Conservation (phyloP, 2,797 vertebrate genomes). For the Hephaestus fuliginosus region DNA sequence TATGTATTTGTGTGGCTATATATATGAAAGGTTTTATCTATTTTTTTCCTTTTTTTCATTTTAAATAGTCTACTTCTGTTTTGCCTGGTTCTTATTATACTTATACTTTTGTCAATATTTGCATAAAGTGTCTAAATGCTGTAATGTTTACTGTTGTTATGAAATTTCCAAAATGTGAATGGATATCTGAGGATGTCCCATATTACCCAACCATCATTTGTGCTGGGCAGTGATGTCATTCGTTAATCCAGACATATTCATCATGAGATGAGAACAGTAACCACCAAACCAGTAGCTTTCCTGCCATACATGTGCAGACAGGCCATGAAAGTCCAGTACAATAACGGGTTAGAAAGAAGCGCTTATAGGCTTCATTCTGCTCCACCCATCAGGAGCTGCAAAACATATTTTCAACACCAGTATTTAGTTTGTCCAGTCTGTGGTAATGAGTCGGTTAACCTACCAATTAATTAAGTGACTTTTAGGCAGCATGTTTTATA, state of each 20-base stretch:
- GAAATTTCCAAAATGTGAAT: background rate
- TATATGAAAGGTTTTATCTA: too few species aligned
- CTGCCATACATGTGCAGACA: slow-evolving; percentile 14
- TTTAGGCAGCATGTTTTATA: background rate
- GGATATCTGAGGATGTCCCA: background rate
- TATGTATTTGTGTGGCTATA: too few species aligned
- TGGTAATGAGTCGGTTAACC: background rate
- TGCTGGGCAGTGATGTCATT: background rate
- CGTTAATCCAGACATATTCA: background rate
- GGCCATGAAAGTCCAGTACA: background rate
- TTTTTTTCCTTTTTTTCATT: background rate
- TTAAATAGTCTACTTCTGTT: background rate
- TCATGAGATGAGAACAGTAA: background rate
- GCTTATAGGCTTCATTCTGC: background rate
- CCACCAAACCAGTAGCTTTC: background rate
- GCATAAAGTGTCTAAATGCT: background rate
- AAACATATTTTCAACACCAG: background rate
- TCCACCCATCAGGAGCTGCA: background rate
- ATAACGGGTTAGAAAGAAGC: background rate
- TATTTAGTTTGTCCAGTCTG: background rate
- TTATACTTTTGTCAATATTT: background rate
- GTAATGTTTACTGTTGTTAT: background rate
- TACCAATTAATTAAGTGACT: background rate
- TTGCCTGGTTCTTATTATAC: background rate
- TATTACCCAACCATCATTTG: background rate